These are phyloP conservation scores for Limnephilus lunatus DNA, from an alignment of 2,888 invertebrate genomes.

Conservation along the genomic window DNA sequence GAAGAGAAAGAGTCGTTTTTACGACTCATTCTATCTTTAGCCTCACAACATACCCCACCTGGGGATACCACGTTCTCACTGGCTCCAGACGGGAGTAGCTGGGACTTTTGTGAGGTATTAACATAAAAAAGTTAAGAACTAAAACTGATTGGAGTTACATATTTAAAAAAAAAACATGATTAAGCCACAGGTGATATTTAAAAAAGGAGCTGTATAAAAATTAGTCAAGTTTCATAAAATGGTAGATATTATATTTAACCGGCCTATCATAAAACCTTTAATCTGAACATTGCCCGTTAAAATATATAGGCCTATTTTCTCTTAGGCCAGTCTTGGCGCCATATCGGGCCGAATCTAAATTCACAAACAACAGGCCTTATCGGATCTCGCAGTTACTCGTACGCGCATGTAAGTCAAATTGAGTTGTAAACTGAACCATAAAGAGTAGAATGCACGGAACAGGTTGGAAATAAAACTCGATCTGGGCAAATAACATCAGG, in stretches of 20 bases:
- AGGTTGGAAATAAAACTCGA: constrained; percentile 13
- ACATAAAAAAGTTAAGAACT: no score
- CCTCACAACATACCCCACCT: no score
- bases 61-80: no score
- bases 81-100: no score
- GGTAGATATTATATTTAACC: background rate
- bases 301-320: background rate
- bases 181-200: background rate
- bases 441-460: constrained; percentile 6
- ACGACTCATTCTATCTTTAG: no score
- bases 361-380: constrained; percentile 18
- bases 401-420: constrained; percentile 18
- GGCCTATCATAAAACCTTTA: background rate
- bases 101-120: no score
- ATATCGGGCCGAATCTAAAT: background rate
- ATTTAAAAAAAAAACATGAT: background rate
- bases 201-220: background rate
- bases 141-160: no score
- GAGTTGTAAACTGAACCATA: constrained; percentile 32
- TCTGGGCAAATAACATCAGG: constrained; percentile 20
- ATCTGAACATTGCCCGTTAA: background rate
- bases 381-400: background rate
- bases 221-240: background rate
- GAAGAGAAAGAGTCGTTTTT: no score
- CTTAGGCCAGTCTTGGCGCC: background rate